Base-by-base conservation (phyloP, 2,113 vertebrate genomes). In the Lanius ludovicianus region DNA sequence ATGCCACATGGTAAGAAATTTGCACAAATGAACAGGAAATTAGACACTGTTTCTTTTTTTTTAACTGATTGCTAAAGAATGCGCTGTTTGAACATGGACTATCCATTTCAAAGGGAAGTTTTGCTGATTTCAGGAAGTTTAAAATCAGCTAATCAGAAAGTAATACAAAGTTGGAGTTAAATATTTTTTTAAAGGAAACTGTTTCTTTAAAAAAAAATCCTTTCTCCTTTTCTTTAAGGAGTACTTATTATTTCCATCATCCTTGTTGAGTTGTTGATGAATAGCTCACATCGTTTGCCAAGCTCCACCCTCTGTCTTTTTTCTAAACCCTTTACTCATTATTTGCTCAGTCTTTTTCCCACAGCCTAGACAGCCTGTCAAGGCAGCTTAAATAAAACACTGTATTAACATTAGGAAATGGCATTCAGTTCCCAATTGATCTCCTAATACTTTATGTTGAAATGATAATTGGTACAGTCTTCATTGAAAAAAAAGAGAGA, bases 391-490 rank as follows among this genome's bases (percentile, higher is more conserved):
- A 99, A 98, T 98, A 99, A 99, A 98, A 98, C 98, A 98, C 98
- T 90, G 98, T 98, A 98, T 98, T 99, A 99, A 98, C 98, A 98
- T 98, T 98, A 98, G 99, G 99, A 99, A 99, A 99, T 98, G 98
- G 98, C 98, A 98, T 99, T 99, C 98, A 96, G 98, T 98, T 98
- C 98, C 98, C 98, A 98, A 98, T 99, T 99, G 99, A 99, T 99
- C 98, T 98, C 98, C 98, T 99, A 99, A 99, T 99, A 99, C 98
- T 98, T 98, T 98, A 99, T 98, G 99, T 98, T 99, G 99, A 99
- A 99, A 99, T 98, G 98, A 99, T 99, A 99, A 99, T 99, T 99
- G 99, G 98, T 98, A 97, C 98, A 95, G 97, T 98, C 97, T 96
- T 98, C 93, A 92, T 89, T 96, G 98, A 94, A 97, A 97, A 97